phyloP scores from a whole-genome alignment of 2,888 invertebrate genomes.

The Hoplodrina blanda region DNA sequence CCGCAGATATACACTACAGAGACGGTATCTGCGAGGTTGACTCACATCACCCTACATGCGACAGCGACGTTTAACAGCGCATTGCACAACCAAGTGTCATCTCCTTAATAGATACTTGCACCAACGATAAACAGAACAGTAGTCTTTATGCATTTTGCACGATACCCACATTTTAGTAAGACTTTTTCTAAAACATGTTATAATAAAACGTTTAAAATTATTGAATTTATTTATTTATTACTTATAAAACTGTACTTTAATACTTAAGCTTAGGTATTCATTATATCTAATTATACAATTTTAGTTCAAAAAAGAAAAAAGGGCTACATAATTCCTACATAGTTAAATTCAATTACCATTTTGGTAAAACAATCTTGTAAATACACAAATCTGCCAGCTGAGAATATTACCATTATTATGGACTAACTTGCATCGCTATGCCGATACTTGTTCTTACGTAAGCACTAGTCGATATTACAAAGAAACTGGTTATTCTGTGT shows the following conservation, averaged over 20 bases:
- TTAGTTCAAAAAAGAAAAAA: neutral
- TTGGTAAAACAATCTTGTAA: neutral
- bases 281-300: neutral
- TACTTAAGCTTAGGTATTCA: neutral
- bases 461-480: no score
- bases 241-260: neutral
- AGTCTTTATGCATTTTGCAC: constrained; percentile 31
- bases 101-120: constrained; percentile 19
- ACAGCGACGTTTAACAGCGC: constrained; percentile 76
- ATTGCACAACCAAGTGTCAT: constrained; percentile 49
- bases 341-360: neutral
- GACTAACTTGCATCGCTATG: constrained; percentile 22
- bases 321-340: neutral
- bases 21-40: constrained; percentile 82
- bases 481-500: no score
- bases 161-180: constrained; percentile 10
- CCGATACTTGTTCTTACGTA: neutral
- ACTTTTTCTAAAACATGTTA: constrained; percentile 30
- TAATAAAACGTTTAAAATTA: constrained; percentile 25
- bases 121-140: constrained; percentile 2
- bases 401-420: constrained; percentile 18
- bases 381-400: constrained; percentile 3
- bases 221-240: constrained; percentile 20
- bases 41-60: constrained; percentile 67
- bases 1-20: constrained; percentile 70